Evolutionary conservation across 1,140 invertebrate genomes (phyloP).

Genomic region (Platorchestia sp.): DNA sequence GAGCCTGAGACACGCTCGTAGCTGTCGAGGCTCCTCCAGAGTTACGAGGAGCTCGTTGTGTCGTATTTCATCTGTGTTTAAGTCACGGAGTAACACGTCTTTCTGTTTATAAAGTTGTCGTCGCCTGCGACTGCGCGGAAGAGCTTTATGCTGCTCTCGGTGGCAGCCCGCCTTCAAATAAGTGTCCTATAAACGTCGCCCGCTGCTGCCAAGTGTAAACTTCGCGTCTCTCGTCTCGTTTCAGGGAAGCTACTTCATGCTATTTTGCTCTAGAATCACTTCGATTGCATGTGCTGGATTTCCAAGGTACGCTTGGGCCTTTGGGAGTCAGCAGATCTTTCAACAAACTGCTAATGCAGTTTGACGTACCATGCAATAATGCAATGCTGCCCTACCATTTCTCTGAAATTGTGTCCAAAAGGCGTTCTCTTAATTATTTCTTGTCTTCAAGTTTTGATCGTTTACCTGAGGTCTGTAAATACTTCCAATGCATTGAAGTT

Average conservation of each 20-base stretch:
- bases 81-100: conserved; percentile 34
- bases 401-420: background rate
- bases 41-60: background rate
- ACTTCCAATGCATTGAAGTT: background rate
- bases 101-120: conserved; percentile 36
- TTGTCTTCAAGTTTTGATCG: background rate
- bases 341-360: too few species aligned
- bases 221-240: background rate
- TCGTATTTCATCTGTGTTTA: conserved; percentile 47
- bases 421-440: background rate
- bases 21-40: background rate
- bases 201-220: background rate
- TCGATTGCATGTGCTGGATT: background rate
- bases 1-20: background rate
- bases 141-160: background rate
- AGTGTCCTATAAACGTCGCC: conserved; percentile 31
- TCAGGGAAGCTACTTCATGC: background rate
- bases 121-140: background rate
- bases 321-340: background rate
- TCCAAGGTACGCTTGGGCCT: background rate
- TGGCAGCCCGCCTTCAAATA: conserved; percentile 3
- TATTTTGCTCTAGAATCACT: background rate
- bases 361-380: too few species aligned
- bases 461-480: background rate
- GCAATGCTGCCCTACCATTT: too few species aligned